Conservation (phyloP, 2,113 vertebrate genomes). For the Nanorana parkeri region DNA sequence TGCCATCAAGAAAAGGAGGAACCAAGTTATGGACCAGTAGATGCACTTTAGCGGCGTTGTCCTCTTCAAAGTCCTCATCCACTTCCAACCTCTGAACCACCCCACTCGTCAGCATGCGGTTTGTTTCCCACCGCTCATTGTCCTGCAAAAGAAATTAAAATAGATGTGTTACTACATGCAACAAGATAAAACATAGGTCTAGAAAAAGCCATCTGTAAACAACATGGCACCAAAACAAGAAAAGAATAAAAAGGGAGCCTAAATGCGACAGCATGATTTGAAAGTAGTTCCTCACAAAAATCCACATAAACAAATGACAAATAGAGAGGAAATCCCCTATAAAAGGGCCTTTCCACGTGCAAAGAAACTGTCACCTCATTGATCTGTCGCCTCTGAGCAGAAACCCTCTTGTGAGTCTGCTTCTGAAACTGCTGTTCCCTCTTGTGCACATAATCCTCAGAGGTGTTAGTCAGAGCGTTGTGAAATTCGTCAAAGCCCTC, state of each 20-base stretch:
- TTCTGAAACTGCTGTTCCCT: slow-evolving; percentile 95
- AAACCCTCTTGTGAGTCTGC: slow-evolving; percentile 96
- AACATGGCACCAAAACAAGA: background rate
- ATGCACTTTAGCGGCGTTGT: slow-evolving; percentile 94
- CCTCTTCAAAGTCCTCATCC: slow-evolving; percentile 97
- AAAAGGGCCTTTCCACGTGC: too few relatives aligned
- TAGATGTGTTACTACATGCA: background rate
- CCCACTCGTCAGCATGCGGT: slow-evolving; percentile 98
- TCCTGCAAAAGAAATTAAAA: slow-evolving; percentile 75
- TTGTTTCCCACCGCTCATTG: slow-evolving; percentile 97
- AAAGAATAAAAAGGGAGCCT: background rate
- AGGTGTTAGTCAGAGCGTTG: slow-evolving; percentile 91
- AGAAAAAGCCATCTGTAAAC: background rate
- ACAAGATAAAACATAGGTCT: background rate
- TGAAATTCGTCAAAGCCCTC: slow-evolving; percentile 96
- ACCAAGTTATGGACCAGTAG: slow-evolving; percentile 95
- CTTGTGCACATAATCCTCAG: slow-evolving; percentile 92
- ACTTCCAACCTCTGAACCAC: slow-evolving; percentile 97
- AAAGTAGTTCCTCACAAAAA: too few relatives aligned
- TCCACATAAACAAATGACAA: too few relatives aligned
- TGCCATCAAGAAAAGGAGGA: slow-evolving; percentile 94
- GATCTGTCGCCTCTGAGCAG: slow-evolving; percentile 93
- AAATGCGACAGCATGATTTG: background rate
- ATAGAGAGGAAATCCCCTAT: too few relatives aligned
- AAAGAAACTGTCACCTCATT: slow-evolving; percentile 82